phyloP scores from a whole-genome alignment of 2,888 invertebrate species.

The Pheosia tremula region DNA sequence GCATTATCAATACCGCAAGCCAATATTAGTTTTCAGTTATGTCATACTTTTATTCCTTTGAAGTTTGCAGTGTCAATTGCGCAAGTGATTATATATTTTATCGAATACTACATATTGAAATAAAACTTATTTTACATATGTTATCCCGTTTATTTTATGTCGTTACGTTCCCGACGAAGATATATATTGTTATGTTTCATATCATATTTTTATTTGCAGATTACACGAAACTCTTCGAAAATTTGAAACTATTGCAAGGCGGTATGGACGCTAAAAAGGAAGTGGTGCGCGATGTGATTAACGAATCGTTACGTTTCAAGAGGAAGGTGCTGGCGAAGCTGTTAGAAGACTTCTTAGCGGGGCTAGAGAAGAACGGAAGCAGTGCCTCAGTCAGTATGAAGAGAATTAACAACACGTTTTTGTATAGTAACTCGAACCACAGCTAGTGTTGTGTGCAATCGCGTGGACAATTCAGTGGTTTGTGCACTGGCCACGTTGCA shows the following conservation, averaged over 20 bases:
- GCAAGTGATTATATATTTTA: too few species aligned
- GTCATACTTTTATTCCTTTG: too few species aligned
- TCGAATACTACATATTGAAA: too few species aligned
- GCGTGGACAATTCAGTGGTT: constrained; percentile 42
- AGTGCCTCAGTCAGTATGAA: constrained; percentile 72
- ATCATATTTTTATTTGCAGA: constrained; percentile 68
- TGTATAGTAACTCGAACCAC: constrained; percentile 66
- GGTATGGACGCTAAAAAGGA: constrained; percentile 87
- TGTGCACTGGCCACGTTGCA: constrained; percentile 32
- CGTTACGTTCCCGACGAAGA: too few species aligned
- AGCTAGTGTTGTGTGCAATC: constrained; percentile 62
- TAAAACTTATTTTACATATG: too few species aligned
- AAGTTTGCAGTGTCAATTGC: too few species aligned
- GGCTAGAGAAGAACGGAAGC: constrained; percentile 79
- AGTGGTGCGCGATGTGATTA: constrained; percentile 89
- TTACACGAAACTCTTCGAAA: constrained; percentile 88
- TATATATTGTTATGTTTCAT: too few species aligned
- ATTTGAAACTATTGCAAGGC: constrained; percentile 88
- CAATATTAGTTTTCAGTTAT: too few species aligned
- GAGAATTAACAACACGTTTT: constrained; percentile 58
- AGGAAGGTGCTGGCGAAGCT: constrained; percentile 88
- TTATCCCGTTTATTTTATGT: too few species aligned
- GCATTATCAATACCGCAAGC: too few species aligned
- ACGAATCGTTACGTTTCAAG: constrained; percentile 91
- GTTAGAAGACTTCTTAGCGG: constrained; percentile 86